A percentile compares a stretch with the other conserved stretches of the same genome.
These are phyloP conservation scores for Ceyx margarethae DNA, from an alignment of 2,113 vertebrate species.

Conservation along the genomic window DNA sequence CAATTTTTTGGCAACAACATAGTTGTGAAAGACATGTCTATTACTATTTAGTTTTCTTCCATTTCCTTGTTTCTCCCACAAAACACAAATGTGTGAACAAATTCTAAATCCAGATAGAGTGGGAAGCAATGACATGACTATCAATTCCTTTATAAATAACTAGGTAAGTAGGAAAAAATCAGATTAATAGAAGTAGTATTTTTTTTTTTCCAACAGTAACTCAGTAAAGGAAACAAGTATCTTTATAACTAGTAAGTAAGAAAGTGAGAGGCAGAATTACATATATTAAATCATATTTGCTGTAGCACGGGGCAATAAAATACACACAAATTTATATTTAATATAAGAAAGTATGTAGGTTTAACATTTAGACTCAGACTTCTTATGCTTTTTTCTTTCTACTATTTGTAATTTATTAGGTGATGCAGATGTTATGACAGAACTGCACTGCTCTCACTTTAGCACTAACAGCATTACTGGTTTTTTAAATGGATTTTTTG, in stretches of 20 bases:
- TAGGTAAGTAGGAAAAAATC: background rate
- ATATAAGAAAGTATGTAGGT: accelerated
- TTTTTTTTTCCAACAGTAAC: background rate
- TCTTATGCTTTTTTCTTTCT: background rate
- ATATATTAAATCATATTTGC: background rate
- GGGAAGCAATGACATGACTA: background rate
- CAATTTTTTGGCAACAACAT: background rate
- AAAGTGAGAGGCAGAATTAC: background rate
- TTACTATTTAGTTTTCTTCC: background rate
- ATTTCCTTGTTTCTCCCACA: background rate
- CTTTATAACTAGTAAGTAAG: background rate
- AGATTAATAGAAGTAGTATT: background rate
- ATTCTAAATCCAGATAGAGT: background rate
- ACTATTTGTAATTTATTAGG: background rate
- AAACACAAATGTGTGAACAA: background rate
- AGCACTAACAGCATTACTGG: background rate
- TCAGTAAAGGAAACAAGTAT: background rate
- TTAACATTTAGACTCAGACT: background rate
- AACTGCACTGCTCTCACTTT: background rate
- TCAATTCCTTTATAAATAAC: background rate
- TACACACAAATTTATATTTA: background rate
- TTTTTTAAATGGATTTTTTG: background rate
- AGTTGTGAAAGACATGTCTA: background rate
- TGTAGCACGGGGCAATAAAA: background rate
- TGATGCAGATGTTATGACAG: background rate